Base-by-base conservation (phyloP, 2,888 invertebrate genomes). In the Ennomos erosarius region DNA sequence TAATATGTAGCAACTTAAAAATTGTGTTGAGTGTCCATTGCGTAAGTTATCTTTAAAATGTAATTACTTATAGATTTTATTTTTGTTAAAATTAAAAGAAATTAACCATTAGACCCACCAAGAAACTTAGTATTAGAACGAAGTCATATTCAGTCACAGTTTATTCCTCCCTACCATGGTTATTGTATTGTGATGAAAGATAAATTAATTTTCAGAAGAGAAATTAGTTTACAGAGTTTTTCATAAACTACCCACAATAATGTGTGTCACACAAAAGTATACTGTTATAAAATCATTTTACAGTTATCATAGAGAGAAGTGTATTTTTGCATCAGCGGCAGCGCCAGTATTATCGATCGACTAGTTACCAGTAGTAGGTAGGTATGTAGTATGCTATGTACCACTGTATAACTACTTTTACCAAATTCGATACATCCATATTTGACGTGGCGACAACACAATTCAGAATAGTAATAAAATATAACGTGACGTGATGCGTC, bases 91-190 rank as follows among this genome's bases (percentile, higher is more conserved):
- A 65, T 69, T 71, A 42, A 53, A 50, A 49, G 65, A 69, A 57
- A 70, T 74, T 74, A 78, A 76, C 75, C 64, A 56, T 59, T 74
- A 75, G 73, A 73, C 81, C 81, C 80, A 79, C 81, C 80, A 76
- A 78, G 26, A 74, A 73, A 75, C 71, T 68, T 79, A 78, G 78
- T 68, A 48, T 73, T 74, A 78, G 75, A 60, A 74, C 68, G 74
- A 70, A 56, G 42, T 56, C 48, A 54, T 50, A 33, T 46, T 45
- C 54, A 68, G 51, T 46, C 43, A 51, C 35, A 45, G 54, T 54
- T n/a, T 39, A 36, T 36, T n/a, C 3, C 11, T n/a, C 3, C 11
- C 39, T 11, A 33, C 42, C 42, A 37, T 37, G 6, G 26, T 11
- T 43, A 11, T 34, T 45, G 39, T 43, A 11, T 34, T 45, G 39